Conservation (phyloP, 1,140 invertebrate genomes). For the Aphaenogaster ashmeadi region DNA sequence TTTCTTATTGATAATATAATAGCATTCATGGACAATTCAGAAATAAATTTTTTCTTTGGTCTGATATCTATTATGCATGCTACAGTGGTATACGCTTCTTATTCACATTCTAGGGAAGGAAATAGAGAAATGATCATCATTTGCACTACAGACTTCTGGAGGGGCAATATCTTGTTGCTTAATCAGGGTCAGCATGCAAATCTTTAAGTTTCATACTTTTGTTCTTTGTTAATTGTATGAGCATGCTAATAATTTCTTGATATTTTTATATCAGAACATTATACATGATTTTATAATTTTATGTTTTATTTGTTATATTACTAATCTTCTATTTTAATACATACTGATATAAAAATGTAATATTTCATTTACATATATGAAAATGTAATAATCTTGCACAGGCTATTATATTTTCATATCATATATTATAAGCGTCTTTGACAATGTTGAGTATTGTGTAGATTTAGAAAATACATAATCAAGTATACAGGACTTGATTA, state of each 20-base stretch:
- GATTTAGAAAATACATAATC: slow-evolving; percentile 2
- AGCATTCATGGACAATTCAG: slow-evolving; percentile 42
- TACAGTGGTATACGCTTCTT: slow-evolving; percentile 80
- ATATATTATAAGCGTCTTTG: neutral
- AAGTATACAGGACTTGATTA: neutral
- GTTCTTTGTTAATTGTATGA: slow-evolving; percentile 27
- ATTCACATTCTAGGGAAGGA: slow-evolving; percentile 86
- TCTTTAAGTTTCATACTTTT: slow-evolving; percentile 70
- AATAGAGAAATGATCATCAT: slow-evolving; percentile 84
- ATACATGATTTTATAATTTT: neutral
- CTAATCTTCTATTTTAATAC: slow-evolving; percentile 4
- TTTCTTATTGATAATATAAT: slow-evolving; percentile 3
- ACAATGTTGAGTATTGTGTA: neutral
- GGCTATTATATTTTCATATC: neutral
- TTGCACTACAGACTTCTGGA: slow-evolving; percentile 80
- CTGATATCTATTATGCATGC: slow-evolving; percentile 78
- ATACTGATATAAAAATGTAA: neutral
- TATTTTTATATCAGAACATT: neutral
- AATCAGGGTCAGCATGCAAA: slow-evolving; percentile 84
- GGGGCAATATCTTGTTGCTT: slow-evolving; percentile 79
- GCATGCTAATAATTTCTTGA: slow-evolving; percentile 19
- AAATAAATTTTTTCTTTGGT: slow-evolving; percentile 57
- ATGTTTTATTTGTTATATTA: slow-evolving; percentile 4
- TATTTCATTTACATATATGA: neutral
- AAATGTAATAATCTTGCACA: neutral